phyloP scores from a whole-genome alignment of 2,797 vertebrate genomes.

The Yasuhikotakia modesta region DNA sequence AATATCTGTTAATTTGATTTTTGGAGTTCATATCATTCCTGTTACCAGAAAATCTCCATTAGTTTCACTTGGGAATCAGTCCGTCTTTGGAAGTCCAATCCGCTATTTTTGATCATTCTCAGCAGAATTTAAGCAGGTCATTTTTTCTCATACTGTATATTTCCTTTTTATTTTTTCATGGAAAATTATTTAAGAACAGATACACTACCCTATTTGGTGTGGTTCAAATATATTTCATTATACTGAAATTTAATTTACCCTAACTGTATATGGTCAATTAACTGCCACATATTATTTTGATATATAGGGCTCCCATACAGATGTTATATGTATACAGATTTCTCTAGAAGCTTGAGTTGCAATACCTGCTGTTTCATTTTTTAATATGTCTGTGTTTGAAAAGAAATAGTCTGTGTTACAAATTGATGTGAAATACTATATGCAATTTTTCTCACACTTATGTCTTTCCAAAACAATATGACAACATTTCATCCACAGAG shows the following conservation, averaged over 20 bases:
- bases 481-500: neutral
- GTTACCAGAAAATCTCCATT: slow-evolving; percentile 46
- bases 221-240: slow-evolving; percentile 34
- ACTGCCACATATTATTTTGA: slow-evolving; percentile 16
- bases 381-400: neutral
- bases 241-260: slow-evolving; percentile 38
- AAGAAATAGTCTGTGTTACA: neutral
- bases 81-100: slow-evolving; percentile 61
- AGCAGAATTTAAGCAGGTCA: neutral
- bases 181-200: slow-evolving; percentile 37
- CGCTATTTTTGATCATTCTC: slow-evolving; percentile 58
- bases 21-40: slow-evolving; percentile 62
- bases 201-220: slow-evolving; percentile 46
- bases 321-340: slow-evolving; percentile 14
- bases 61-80: slow-evolving; percentile 53
- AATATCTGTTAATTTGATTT: slow-evolving; percentile 64
- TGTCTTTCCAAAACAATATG: neutral
- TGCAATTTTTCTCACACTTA: neutral
- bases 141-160: neutral
- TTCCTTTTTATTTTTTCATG: slow-evolving; percentile 1
- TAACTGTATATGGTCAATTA: slow-evolving; percentile 56
- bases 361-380: neutral
- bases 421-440: too few species aligned
- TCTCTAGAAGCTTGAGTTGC: neutral
- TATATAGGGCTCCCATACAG: neutral